These are phyloP conservation scores for Cryptocephalus moraei DNA, from an alignment of 2,888 invertebrate species.

Conservation along the genomic window DNA sequence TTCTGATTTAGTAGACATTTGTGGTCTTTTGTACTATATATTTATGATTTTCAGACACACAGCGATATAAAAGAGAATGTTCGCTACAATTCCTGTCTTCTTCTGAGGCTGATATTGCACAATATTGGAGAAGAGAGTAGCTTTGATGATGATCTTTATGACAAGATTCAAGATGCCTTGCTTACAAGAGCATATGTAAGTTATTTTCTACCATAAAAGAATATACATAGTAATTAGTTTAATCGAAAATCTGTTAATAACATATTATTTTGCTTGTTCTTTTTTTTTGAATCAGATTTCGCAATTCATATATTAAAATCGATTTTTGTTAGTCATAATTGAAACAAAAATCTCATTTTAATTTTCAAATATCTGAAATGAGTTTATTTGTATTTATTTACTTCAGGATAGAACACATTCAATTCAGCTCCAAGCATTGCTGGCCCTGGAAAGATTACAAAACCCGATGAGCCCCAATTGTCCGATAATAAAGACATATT, in stretches of 20 bases:
- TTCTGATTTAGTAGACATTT: no score
- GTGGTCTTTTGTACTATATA: no score
- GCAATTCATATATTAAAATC: no score
- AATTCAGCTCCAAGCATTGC: conserved; percentile 69
- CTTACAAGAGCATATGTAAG: conserved; percentile 20
- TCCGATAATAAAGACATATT: conserved; percentile 63
- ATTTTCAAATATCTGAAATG: no score
- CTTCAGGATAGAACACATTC: conserved; percentile 60
- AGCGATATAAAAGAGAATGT: conserved; percentile 5
- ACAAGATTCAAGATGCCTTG: conserved; percentile 22
- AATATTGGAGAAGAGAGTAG: conserved; percentile 16
- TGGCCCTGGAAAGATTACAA: conserved; percentile 70
- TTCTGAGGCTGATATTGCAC: conserved; percentile 18
- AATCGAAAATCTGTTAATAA: no score
- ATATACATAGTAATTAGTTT: neutral
- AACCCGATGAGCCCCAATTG: conserved; percentile 67
- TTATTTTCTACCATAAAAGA: conserved; percentile 1
- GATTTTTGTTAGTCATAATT: no score
- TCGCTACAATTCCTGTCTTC: conserved; percentile 19
- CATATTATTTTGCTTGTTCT: no score
- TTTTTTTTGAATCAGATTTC: no score
- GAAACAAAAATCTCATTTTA: no score
- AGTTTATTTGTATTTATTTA: conserved; percentile 2
- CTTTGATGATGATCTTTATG: conserved; percentile 21
- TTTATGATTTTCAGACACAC: conserved; percentile 12